Percentiles rank a stretch among this genome's conserved stretches.
Evolutionary conservation across 2,113 vertebrate species (phyloP).

Genomic region (Rattus rattus): DNA sequence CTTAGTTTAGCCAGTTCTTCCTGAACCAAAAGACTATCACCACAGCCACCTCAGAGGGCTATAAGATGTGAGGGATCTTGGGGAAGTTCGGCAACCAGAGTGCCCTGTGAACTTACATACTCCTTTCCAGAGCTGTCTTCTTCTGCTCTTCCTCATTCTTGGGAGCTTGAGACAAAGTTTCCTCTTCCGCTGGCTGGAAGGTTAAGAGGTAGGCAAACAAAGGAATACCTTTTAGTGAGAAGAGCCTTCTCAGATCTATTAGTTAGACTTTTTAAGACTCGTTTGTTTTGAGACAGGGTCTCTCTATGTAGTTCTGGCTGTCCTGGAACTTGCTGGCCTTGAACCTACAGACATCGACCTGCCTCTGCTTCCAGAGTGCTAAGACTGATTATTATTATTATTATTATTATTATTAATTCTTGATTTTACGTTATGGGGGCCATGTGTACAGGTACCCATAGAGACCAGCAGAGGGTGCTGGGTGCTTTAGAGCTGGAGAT

Average conservation of each 20-base stretch:
- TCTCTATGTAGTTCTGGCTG: background rate
- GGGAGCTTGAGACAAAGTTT: constrained; percentile 87
- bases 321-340: background rate
- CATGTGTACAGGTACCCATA: background rate
- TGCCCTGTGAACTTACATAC: constrained; percentile 89
- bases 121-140: constrained; percentile 92
- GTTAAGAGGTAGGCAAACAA: constrained; percentile 61
- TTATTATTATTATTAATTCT: background rate
- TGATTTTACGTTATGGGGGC: background rate
- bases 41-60: background rate
- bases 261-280: background rate
- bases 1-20: background rate
- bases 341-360: background rate
- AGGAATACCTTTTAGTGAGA: background rate
- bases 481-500: background rate
- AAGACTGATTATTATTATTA: background rate
- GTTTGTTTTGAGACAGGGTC: background rate
- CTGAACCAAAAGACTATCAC: background rate
- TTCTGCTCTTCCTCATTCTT: constrained; percentile 91
- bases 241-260: background rate
- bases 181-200: constrained; percentile 87
- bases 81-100: background rate
- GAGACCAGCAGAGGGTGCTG: background rate
- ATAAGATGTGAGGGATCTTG: constrained; percentile 11
- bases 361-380: background rate